Evolutionary conservation across 2,888 invertebrate genomes (phyloP).

Genomic region (Coleophora deauratella): DNA sequence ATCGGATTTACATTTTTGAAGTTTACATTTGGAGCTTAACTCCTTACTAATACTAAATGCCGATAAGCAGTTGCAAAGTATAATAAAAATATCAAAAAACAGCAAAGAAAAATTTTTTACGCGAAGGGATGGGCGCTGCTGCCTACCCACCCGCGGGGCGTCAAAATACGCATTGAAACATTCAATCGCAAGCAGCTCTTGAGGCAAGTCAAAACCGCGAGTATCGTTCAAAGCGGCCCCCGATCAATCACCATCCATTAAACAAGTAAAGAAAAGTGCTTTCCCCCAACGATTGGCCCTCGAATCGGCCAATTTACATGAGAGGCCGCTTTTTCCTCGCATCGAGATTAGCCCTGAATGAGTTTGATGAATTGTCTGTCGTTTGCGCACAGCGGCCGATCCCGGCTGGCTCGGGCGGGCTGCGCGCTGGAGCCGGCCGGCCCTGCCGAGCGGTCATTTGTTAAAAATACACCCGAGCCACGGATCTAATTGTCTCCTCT

Average conservation of each 20-base stretch:
- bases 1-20: too few relatives aligned
- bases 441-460: slow-evolving; percentile 62
- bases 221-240: slow-evolving; percentile 58
- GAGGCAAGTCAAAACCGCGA: slow-evolving; percentile 68
- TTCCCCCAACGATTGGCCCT: slow-evolving; percentile 70
- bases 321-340: slow-evolving; percentile 72
- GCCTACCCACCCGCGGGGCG: background rate
- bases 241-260: slow-evolving; percentile 75
- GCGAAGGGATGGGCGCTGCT: too few relatives aligned
- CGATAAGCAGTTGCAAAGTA: too few relatives aligned
- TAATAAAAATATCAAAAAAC: too few relatives aligned
- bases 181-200: slow-evolving; percentile 49
- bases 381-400: too few relatives aligned
- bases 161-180: slow-evolving; percentile 34
- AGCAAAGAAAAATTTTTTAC: too few relatives aligned
- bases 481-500: slow-evolving; percentile 73
- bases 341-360: slow-evolving; percentile 73
- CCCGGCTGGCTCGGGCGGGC: slow-evolving; percentile 32
- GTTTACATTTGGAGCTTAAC: too few relatives aligned
- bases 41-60: too few relatives aligned
- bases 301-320: slow-evolving; percentile 73
- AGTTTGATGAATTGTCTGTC: slow-evolving; percentile 68
- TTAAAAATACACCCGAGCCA: slow-evolving; percentile 74
- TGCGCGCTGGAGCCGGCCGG: slow-evolving; percentile 15
- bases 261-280: slow-evolving; percentile 73